A percentile compares a stretch with the other conserved stretches of the same genome.
These are phyloP conservation scores for Ardeotis arabs DNA, from an alignment of 2,113 vertebrate genomes.

Conservation along the genomic window DNA sequence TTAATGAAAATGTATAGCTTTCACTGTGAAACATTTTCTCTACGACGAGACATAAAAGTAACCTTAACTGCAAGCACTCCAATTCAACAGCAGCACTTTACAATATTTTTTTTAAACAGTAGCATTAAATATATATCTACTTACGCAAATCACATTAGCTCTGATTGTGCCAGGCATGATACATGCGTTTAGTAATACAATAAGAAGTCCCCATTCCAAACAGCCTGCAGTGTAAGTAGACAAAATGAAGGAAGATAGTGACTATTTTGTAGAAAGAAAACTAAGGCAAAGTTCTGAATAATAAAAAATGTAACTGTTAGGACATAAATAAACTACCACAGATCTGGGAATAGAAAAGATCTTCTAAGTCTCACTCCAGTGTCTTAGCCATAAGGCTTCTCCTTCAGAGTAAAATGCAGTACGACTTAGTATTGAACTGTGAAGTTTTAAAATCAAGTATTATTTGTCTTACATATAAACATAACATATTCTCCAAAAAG, in stretches of 20 bases:
- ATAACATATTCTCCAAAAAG: not conserved
- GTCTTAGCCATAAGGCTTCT: not conserved
- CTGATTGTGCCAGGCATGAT: not conserved
- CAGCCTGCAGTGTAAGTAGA: not conserved
- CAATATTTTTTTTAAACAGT: not conserved
- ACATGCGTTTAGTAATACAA: not conserved
- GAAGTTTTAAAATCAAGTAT: not conserved
- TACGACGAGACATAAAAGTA: not conserved
- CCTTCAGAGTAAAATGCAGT: not conserved
- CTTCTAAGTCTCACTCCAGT: not conserved
- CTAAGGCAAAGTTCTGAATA: not conserved
- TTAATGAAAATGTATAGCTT: conserved; percentile 27
- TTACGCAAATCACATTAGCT: conserved; percentile 21
- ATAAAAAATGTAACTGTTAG: not conserved
- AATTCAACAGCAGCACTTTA: not conserved
- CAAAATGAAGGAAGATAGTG: not conserved
- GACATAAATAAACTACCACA: not conserved
- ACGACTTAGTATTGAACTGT: not conserved
- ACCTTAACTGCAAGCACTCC: conserved; percentile 4
- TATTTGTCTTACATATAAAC: not conserved
- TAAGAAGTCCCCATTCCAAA: not conserved
- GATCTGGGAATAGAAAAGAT: not conserved
- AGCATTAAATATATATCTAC: conserved; percentile 8
- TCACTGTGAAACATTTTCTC: conserved; percentile 1
- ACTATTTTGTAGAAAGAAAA: not conserved